Percentiles rank a stretch among this genome's conserved stretches.
Conservation (phyloP, 1,140 invertebrate species). For the Bicyclus anynana region DNA sequence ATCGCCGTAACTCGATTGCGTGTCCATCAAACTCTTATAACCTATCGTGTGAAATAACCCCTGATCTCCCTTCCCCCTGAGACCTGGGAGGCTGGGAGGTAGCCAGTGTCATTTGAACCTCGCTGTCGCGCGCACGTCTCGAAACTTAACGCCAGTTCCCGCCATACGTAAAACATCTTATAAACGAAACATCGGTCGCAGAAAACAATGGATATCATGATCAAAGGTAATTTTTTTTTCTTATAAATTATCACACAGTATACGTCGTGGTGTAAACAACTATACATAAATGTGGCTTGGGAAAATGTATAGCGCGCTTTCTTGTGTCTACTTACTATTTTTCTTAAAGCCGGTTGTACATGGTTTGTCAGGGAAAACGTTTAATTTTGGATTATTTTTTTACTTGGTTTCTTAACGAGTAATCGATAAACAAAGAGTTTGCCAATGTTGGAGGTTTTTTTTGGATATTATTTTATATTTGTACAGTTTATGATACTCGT, state of each 20-base stretch:
- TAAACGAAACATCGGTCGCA: constrained; percentile 21
- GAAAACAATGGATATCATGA: constrained; percentile 54
- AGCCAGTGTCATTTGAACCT: constrained; percentile 38
- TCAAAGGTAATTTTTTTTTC: constrained; percentile 41
- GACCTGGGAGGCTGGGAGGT: constrained; percentile 37
- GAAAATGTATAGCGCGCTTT: background rate
- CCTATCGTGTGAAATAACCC: constrained; percentile 24
- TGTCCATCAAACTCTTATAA: constrained; percentile 27
- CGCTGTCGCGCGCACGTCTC: constrained; percentile 27
- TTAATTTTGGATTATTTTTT: too few relatives aligned
- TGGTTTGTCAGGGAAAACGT: background rate
- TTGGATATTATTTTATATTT: too few relatives aligned
- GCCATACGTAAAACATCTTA: constrained; percentile 27
- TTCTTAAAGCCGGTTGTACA: background rate
- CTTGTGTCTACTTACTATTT: background rate
- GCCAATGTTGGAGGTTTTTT: too few relatives aligned
- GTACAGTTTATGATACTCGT: too few relatives aligned
- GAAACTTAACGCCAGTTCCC: constrained; percentile 24
- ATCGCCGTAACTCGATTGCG: constrained; percentile 25
- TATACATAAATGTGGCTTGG: background rate
- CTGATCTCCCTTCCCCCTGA: constrained; percentile 30
- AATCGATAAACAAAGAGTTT: too few relatives aligned
- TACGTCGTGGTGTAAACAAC: background rate
- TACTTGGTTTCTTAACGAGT: too few relatives aligned
- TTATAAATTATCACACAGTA: constrained; percentile 5